A percentile compares a stretch with the other conserved stretches of the same genome.
These are phyloP conservation scores for Luehdorfia chinensis DNA, from an alignment of 1,140 invertebrate genomes.

Conservation along the genomic window DNA sequence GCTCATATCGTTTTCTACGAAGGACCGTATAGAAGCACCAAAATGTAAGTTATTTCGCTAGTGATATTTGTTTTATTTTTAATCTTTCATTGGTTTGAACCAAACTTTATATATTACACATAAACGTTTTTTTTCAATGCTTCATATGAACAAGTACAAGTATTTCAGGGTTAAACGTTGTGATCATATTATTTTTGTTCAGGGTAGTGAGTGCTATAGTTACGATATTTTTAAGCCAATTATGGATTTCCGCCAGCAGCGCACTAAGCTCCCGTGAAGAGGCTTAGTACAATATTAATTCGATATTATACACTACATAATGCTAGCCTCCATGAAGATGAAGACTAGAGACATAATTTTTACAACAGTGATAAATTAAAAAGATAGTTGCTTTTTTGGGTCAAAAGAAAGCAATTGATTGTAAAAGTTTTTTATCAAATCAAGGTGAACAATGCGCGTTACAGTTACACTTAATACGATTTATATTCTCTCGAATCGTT, in stretches of 20 bases:
- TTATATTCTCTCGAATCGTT: not conserved
- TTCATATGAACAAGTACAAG: no score
- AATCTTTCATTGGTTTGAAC: no score
- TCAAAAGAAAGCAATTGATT: no score
- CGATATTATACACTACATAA: not conserved
- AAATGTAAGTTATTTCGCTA: no score
- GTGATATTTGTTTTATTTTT: no score
- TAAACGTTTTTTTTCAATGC: no score
- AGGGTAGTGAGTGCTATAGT: not conserved
- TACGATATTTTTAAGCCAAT: constrained; percentile 16
- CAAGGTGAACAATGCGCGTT: not conserved
- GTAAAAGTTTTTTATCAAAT: not conserved
- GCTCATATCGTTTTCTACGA: no score
- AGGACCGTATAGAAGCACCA: no score
- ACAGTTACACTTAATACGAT: not conserved
- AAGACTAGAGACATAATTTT: no score
- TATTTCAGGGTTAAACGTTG: no score
- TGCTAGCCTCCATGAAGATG: not conserved
- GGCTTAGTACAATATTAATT: constrained; percentile 9
- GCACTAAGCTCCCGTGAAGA: constrained; percentile 2
- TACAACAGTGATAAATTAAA: not conserved
- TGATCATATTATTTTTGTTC: no score
- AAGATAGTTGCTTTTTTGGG: not conserved
- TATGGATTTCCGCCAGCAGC: not conserved
- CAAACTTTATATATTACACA: no score